Evolutionary conservation across 2,113 vertebrate genomes (phyloP).

Genomic region (Lagopus muta): DNA sequence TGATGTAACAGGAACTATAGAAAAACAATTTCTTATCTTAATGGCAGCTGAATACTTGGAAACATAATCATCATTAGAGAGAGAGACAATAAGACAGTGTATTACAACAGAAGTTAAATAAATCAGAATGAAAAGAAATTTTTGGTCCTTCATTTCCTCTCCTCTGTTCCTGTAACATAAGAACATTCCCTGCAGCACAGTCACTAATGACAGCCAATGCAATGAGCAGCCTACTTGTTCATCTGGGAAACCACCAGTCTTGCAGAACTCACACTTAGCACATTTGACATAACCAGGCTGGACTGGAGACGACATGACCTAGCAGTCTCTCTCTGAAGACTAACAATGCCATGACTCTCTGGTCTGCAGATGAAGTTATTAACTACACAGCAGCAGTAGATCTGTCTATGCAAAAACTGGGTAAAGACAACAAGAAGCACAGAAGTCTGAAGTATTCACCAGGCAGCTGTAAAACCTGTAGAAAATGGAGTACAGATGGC

Average conservation of each 20-base stretch:
- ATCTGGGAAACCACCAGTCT: neutral
- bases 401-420: neutral
- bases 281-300: neutral
- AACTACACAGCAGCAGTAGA: neutral
- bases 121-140: neutral
- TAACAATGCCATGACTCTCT: rapidly evolving
- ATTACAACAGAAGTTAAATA: neutral
- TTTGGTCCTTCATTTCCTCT: neutral
- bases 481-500: neutral
- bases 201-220: neutral
- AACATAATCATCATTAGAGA: neutral
- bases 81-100: neutral
- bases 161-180: rapidly evolving
- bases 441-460: neutral
- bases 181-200: rapidly evolving
- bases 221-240: neutral
- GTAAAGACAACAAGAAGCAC: neutral
- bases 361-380: neutral
- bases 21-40: neutral
- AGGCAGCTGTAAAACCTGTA: neutral
- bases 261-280: neutral
- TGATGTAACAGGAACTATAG: neutral
- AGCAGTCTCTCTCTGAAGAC: neutral
- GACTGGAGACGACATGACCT: neutral
- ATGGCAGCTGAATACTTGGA: neutral